A percentile compares a stretch with the other conserved stretches of the same genome.
Conservation (phyloP, 2,113 vertebrate genomes). For the Calyptomena viridis region DNA sequence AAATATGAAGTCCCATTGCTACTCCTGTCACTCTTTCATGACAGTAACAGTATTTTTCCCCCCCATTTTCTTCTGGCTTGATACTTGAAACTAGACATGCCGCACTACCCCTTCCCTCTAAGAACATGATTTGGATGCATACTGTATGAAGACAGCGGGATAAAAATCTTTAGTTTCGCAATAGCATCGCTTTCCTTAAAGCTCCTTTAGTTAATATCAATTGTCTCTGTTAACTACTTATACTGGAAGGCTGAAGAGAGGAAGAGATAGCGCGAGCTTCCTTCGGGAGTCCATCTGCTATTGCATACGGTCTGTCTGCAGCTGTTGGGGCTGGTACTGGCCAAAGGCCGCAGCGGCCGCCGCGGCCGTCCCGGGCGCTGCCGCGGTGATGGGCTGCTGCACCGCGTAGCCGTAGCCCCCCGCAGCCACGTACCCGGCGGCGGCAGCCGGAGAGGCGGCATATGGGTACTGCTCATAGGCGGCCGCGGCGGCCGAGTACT, state of each 20-base stretch:
- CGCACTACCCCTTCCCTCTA: constrained; percentile 35
- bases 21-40: constrained; percentile 36
- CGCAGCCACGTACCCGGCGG: constrained; percentile 86
- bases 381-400: constrained; percentile 88
- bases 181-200: constrained; percentile 70
- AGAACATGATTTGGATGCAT: constrained; percentile 49
- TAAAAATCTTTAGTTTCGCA: constrained; percentile 53
- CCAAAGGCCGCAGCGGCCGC: constrained; percentile 88
- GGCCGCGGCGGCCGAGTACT: constrained; percentile 85
- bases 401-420: constrained; percentile 92
- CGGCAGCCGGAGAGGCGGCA: constrained; percentile 87
- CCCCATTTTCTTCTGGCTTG: constrained; percentile 59
- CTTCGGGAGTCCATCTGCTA: constrained; percentile 78
- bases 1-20: constrained; percentile 61
- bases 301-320: constrained; percentile 97
- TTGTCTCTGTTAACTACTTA: constrained; percentile 65
- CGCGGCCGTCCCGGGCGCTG: constrained; percentile 85
- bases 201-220: constrained; percentile 63
- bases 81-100: constrained; percentile 58
- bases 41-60: constrained; percentile 40
- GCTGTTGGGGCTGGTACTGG: constrained; percentile 96
- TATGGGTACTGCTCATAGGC: constrained; percentile 96
- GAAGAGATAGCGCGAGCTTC: constrained; percentile 49
- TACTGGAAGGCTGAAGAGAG: constrained; percentile 68
- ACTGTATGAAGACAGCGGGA: constrained; percentile 66